Evolutionary conservation across 2,888 invertebrate species (phyloP).

Genomic region (Meghimatium bilineatum): DNA sequence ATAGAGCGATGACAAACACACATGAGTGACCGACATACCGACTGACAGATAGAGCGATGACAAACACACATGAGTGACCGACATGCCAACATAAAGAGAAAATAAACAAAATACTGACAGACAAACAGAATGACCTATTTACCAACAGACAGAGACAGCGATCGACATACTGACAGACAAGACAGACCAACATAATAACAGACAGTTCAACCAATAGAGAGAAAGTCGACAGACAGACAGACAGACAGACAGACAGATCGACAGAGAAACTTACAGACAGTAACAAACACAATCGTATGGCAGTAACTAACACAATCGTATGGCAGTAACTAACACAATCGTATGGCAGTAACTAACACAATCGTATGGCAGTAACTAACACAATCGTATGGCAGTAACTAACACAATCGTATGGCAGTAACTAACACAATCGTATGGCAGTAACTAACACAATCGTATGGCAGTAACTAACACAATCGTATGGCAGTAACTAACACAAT

Average conservation of each 20-base stretch:
- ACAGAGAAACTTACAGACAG: background rate
- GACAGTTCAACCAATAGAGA: background rate
- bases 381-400: no score
- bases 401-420: no score
- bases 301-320: no score
- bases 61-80: no score
- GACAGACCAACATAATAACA: background rate
- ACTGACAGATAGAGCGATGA: background rate
- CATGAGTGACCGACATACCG: background rate
- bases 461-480: no score
- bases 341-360: no score
- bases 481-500: no score
- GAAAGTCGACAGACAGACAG: background rate
- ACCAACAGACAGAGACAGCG: background rate
- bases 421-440: no score
- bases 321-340: no score
- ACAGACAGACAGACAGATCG: background rate
- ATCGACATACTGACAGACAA: background rate
- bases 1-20: background rate
- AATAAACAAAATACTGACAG: background rate
- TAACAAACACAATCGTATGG: no score
- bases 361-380: no score
- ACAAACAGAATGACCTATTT: background rate
- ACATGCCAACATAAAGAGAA: background rate
- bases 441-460: no score